Evolutionary conservation across 2,113 vertebrate species (phyloP).

Genomic region (Copsychus sechellarum): DNA sequence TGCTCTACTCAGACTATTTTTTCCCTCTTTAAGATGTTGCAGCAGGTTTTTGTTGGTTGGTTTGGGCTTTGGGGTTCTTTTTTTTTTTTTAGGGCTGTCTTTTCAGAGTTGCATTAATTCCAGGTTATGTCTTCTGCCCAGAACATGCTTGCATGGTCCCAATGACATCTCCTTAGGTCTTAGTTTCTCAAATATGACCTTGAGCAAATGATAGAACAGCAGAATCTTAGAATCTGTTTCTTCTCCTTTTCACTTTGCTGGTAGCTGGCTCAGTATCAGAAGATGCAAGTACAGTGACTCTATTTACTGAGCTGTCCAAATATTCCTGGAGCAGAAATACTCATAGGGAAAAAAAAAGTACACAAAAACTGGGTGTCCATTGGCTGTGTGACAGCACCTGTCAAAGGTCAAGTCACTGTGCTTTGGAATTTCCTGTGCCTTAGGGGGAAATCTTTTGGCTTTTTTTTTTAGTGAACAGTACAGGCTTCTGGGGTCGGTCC

Average conservation of each 20-base stretch:
- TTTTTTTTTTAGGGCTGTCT: neutral
- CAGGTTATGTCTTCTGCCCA: neutral
- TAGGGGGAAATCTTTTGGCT: neutral
- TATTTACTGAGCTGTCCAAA: neutral
- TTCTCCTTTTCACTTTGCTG: neutral
- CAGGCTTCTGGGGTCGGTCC: neutral
- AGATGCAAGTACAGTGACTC: neutral
- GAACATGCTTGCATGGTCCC: neutral
- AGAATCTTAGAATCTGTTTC: neutral
- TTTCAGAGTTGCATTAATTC: neutral
- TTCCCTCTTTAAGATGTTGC: neutral
- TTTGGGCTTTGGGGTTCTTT: neutral
- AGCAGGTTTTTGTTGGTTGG: neutral
- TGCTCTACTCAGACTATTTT: neutral
- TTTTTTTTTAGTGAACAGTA: neutral
- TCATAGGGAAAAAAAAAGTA: too few species aligned
- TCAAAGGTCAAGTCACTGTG: neutral
- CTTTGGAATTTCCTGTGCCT: rapidly evolving
- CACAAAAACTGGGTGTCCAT: neutral
- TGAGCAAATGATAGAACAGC: neutral
- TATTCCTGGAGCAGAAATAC: neutral
- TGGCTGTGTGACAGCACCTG: neutral
- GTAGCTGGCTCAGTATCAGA: neutral
- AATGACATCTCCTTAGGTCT: neutral
- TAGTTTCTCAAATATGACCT: neutral